Conservation (phyloP, 1,140 invertebrate species). For the Anastatus disparis region DNA sequence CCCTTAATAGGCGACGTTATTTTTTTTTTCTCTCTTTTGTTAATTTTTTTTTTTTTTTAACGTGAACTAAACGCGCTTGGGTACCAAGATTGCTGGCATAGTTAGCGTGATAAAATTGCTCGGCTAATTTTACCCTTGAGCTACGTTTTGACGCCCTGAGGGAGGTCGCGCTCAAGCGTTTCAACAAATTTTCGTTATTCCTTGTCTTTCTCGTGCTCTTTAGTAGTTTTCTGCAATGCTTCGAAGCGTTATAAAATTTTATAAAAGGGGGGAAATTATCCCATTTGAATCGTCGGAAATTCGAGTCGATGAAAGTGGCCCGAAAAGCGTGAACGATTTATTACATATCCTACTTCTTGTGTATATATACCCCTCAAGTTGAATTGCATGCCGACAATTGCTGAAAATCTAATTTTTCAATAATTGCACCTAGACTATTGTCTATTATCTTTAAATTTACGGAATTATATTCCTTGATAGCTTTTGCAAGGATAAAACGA, state of each 20-base stretch:
- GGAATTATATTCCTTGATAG: too few relatives aligned
- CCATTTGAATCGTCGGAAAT: conserved; percentile 19
- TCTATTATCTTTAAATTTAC: too few relatives aligned
- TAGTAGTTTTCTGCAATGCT: too few relatives aligned
- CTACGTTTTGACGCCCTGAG: not conserved
- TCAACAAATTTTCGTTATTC: conserved; percentile 7
- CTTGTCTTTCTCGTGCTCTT: not conserved
- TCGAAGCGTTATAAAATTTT: too few relatives aligned
- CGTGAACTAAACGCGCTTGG: too few relatives aligned
- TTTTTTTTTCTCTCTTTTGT: too few relatives aligned
- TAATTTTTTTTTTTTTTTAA: too few relatives aligned
- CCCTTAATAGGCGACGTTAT: too few relatives aligned
- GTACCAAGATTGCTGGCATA: too few relatives aligned
- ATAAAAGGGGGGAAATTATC: conserved; percentile 19
- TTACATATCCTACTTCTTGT: not conserved
- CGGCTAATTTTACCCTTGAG: conserved; percentile 17
- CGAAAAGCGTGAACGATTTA: not conserved
- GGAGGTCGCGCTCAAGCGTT: too few relatives aligned
- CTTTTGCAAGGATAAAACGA: too few relatives aligned
- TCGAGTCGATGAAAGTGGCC: conserved; percentile 13
- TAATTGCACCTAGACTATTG: not conserved
- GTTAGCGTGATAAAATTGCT: not conserved
- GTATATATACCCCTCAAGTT: too few relatives aligned
- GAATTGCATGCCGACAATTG: not conserved
- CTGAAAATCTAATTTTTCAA: conserved; percentile 17